phyloP scores from a whole-genome alignment of 1,140 invertebrate genomes.

The Adoxophyes honmai region DNA sequence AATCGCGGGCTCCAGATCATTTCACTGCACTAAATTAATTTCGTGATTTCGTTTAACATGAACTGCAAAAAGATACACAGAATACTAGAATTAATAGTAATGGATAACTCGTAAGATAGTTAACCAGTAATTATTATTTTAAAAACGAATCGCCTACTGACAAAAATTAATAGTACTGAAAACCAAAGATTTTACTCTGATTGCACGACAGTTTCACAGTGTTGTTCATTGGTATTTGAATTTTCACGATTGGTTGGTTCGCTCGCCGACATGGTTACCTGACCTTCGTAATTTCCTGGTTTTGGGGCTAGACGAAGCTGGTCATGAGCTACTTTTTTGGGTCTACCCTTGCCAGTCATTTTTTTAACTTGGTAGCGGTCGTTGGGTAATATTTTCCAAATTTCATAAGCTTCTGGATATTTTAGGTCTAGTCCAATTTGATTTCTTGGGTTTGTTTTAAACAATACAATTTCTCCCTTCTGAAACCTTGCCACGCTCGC shows the following conservation, averaged over 20 bases:
- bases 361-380: constrained; percentile 8
- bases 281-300: background rate
- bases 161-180: no score
- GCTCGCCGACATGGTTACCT: constrained; percentile 12
- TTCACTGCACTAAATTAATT: no score
- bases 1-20: no score
- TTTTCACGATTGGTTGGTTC: background rate
- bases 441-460: background rate
- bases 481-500: background rate
- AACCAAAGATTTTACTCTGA: background rate
- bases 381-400: background rate
- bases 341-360: background rate
- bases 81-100: no score
- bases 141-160: no score
- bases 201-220: no score
- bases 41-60: no score
- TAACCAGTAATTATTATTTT: no score
- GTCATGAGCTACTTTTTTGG: background rate
- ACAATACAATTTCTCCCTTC: background rate
- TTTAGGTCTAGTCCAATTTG: constrained; percentile 8
- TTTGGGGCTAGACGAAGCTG: background rate
- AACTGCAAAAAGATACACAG: no score
- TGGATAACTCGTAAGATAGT: no score
- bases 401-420: constrained; percentile 4
- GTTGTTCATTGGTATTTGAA: no score